Conservation (phyloP, 2,888 invertebrate species). For the Syrista parreyssii region DNA sequence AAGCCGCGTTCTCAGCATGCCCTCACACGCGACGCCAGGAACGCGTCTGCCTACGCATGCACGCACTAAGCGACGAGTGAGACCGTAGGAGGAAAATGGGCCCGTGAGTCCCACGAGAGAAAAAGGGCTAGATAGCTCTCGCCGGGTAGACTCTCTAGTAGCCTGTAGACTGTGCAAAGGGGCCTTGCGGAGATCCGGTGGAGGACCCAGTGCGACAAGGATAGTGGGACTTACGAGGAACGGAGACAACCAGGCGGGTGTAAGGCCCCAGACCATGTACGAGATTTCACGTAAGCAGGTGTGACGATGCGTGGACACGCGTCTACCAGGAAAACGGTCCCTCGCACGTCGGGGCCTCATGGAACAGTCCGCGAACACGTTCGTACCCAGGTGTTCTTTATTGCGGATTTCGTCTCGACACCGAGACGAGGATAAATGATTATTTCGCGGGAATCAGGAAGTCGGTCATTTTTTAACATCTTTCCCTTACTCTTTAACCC, state of each 20-base stretch:
- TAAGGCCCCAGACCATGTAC: slow-evolving; percentile 37
- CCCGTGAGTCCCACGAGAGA: slow-evolving; percentile 1
- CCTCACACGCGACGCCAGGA: slow-evolving; percentile 44
- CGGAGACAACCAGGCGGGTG: slow-evolving; percentile 15
- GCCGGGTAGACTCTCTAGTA: background rate
- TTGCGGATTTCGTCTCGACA: slow-evolving; percentile 41
- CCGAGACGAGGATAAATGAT: slow-evolving; percentile 17
- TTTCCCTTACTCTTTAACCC: background rate
- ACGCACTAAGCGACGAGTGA: slow-evolving; percentile 18
- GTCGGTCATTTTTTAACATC: background rate
- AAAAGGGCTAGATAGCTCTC: slow-evolving; percentile 13
- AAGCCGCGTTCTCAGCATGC: slow-evolving; percentile 50
- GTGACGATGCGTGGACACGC: slow-evolving; percentile 66
- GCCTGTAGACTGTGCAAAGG: background rate
- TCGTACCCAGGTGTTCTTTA: slow-evolving; percentile 57
- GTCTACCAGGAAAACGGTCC: slow-evolving; percentile 57
- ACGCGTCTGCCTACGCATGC: background rate
- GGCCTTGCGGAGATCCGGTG: background rate
- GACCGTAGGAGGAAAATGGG: background rate
- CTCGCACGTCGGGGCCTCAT: slow-evolving; percentile 35
- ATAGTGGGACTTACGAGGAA: background rate
- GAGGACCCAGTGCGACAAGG: background rate
- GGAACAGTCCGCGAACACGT: slow-evolving; percentile 16
- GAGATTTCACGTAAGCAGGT: slow-evolving; percentile 62
- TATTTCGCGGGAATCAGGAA: slow-evolving; percentile 29